phyloP scores from a whole-genome alignment of 2,113 vertebrate species.

The Bostrychus sinensis region DNA sequence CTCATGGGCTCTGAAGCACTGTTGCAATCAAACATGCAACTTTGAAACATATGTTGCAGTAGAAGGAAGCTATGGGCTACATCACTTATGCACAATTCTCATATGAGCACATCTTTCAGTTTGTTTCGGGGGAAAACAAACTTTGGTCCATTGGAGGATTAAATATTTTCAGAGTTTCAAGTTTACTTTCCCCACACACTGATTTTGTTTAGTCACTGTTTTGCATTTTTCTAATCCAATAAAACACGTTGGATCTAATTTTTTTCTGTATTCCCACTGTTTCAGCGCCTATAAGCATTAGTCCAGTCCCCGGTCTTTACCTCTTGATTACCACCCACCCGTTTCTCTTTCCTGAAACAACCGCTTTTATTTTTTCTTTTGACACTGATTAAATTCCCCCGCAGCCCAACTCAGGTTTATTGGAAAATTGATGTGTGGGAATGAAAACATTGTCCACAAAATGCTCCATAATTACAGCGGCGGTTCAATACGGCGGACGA shows the following conservation, averaged over 20 bases:
- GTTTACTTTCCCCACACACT: background rate
- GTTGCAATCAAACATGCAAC: background rate
- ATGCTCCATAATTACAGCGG: slow-evolving; percentile 57
- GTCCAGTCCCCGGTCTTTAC: slow-evolving; percentile 14
- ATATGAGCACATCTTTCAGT: background rate
- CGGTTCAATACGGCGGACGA: slow-evolving; percentile 34
- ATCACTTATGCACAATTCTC: background rate
- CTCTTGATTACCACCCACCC: slow-evolving; percentile 36
- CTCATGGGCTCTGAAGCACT: background rate
- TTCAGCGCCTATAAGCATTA: background rate
- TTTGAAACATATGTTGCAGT: background rate
- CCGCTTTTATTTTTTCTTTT: slow-evolving; percentile 35
- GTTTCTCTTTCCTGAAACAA: slow-evolving; percentile 16
- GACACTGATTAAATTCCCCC: slow-evolving; percentile 59
- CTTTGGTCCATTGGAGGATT: background rate
- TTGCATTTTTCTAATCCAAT: slow-evolving; percentile 7
- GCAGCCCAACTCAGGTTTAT: slow-evolving; percentile 57
- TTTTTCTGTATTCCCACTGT: background rate
- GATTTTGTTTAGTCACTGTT: background rate
- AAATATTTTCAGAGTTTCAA: background rate
- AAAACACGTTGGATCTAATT: background rate
- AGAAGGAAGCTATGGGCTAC: background rate
- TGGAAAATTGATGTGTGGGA: slow-evolving; percentile 66
- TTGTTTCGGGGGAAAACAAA: background rate
- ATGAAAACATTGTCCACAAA: slow-evolving; percentile 57